These are phyloP conservation scores for Gila robusta DNA, from an alignment of 2,797 vertebrate genomes.

Conservation along the genomic window DNA sequence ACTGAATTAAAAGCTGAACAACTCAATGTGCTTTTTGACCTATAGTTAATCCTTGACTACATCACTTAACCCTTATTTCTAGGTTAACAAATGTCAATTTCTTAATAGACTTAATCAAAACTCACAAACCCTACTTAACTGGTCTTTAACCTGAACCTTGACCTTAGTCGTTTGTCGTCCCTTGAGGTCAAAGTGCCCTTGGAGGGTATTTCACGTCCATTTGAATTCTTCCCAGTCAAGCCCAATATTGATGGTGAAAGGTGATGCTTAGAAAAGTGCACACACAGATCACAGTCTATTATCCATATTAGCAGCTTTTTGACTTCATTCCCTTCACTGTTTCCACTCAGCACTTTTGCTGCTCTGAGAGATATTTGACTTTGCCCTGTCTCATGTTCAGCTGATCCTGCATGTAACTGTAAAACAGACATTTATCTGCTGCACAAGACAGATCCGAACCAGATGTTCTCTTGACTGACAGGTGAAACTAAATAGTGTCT, in stretches of 20 bases:
- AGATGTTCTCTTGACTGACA: slow-evolving; percentile 32
- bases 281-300: not conserved
- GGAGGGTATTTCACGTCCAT: slow-evolving; percentile 25
- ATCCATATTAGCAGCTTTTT: slow-evolving; percentile 27
- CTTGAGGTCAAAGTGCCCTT: slow-evolving; percentile 5
- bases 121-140: not conserved
- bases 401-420: slow-evolving; percentile 73
- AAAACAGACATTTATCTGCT: slow-evolving; percentile 54
- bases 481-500: slow-evolving; percentile 47
- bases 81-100: slow-evolving; percentile 24
- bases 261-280: not conserved
- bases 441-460: slow-evolving; percentile 1
- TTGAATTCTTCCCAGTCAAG: slow-evolving; percentile 21
- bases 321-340: slow-evolving; percentile 2
- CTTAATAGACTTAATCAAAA: slow-evolving; percentile 16
- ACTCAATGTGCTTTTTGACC: slow-evolving; percentile 11
- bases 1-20: not conserved
- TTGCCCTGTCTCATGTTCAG: slow-evolving; percentile 71
- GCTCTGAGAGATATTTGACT: slow-evolving; percentile 68
- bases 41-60: slow-evolving; percentile 6
- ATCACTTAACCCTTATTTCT: slow-evolving; percentile 9
- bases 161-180: not conserved
- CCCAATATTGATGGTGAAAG: not conserved
- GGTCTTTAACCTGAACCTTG: slow-evolving; percentile 10
- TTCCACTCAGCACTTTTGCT: slow-evolving; percentile 37